phyloP scores from a whole-genome alignment of 2,888 invertebrate genomes.

The Bellardia bayeri region DNA sequence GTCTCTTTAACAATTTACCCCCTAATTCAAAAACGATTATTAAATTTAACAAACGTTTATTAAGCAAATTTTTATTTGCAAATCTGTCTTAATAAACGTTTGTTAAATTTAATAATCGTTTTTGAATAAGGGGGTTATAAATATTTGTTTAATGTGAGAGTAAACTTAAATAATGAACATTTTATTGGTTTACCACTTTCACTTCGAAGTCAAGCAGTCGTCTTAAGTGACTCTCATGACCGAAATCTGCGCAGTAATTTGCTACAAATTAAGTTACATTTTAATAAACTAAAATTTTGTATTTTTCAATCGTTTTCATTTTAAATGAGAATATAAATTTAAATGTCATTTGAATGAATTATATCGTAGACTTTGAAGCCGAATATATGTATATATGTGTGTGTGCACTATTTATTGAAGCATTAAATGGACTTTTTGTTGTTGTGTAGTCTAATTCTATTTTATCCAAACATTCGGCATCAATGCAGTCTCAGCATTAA shows the following conservation, averaged over 20 bases:
- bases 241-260: background rate
- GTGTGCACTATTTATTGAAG: constrained; percentile 46
- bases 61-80: too few relatives aligned
- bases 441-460: background rate
- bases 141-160: background rate
- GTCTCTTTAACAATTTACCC: background rate
- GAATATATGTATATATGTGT: background rate
- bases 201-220: background rate
- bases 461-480: constrained; percentile 5
- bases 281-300: constrained; percentile 20
- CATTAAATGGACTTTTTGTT: constrained; percentile 40
- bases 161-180: background rate
- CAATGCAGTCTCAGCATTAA: constrained; percentile 58
- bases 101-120: too few relatives aligned
- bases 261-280: constrained; percentile 47
- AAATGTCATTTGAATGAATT: constrained; percentile 40
- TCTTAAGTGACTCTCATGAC: constrained; percentile 7
- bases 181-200: constrained; percentile 9
- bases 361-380: background rate
- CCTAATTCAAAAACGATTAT: too few relatives aligned
- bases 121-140: too few relatives aligned
- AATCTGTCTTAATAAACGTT: too few relatives aligned
- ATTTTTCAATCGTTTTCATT: constrained; percentile 38
- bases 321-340: constrained; percentile 46
- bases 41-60: too few relatives aligned